These are phyloP conservation scores for Archilochus colubris DNA, from an alignment of 2,113 vertebrate species.

Conservation along the genomic window DNA sequence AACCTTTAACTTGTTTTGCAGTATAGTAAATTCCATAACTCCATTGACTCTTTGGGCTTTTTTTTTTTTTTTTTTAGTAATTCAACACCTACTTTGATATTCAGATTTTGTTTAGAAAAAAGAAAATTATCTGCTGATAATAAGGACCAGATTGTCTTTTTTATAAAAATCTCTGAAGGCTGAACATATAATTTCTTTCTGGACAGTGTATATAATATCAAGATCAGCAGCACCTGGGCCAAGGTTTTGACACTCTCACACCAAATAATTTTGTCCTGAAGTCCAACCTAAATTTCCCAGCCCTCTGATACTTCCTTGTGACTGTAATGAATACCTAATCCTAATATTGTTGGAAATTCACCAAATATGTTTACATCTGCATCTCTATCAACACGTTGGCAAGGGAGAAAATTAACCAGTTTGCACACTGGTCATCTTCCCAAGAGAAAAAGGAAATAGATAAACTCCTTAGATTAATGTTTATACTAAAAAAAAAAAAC, in stretches of 20 bases:
- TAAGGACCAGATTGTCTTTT: neutral
- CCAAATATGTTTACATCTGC: too few relatives aligned
- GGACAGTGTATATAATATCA: neutral
- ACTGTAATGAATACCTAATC: too few relatives aligned
- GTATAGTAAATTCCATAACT: neutral
- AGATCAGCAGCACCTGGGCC: too few relatives aligned
- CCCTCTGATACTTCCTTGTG: too few relatives aligned
- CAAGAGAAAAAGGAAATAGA: neutral
- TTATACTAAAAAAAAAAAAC: neutral
- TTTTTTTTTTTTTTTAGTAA: neutral
- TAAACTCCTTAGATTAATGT: neutral
- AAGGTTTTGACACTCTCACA: too few relatives aligned
- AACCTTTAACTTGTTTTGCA: slow-evolving; percentile 18
- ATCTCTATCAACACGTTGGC: too few relatives aligned
- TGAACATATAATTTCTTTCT: neutral
- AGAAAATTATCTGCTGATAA: neutral
- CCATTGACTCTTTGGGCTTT: neutral
- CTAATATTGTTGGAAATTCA: too few relatives aligned
- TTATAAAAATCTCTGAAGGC: neutral
- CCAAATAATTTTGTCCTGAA: too few relatives aligned
- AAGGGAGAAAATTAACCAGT: too few relatives aligned
- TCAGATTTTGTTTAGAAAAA: neutral
- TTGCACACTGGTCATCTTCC: neutral
- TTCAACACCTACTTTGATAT: neutral
- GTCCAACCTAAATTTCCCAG: too few relatives aligned